Conservation (phyloP, 1,140 invertebrate species). For the Zaprionus inermis region DNA sequence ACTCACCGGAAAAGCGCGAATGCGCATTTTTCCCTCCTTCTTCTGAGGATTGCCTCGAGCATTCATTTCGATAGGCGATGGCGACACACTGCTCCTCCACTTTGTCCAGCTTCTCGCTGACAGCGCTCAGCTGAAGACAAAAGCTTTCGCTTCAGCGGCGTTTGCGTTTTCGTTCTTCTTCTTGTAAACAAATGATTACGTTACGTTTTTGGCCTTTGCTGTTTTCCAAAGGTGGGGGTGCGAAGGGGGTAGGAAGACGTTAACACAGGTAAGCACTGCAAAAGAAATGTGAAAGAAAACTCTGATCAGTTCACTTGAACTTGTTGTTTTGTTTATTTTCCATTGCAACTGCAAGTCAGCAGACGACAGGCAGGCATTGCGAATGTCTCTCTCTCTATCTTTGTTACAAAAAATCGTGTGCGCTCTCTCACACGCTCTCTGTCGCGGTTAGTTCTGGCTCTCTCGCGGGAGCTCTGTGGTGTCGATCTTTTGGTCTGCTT, state of each 20-base stretch:
- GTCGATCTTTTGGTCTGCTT: constrained; percentile 42
- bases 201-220: constrained; percentile 6
- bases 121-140: constrained; percentile 18
- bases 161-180: constrained; percentile 12
- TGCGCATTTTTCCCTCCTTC: constrained; percentile 98
- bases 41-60: constrained; percentile 86
- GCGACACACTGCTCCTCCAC: constrained; percentile 82
- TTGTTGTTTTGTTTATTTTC: constrained; percentile 32
- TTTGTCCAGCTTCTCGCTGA: constrained; percentile 50
- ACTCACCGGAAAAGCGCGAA: constrained; percentile 98
- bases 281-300: constrained; percentile 9
- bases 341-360: constrained; percentile 42
- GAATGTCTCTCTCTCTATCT: constrained; percentile 12
- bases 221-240: not conserved
- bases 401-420: constrained; percentile 11
- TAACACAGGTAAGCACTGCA: constrained; percentile 10
- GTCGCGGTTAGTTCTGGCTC: constrained; percentile 19
- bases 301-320: constrained; percentile 10
- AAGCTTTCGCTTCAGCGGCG: not conserved
- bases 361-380: constrained; percentile 6
- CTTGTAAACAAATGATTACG: constrained; percentile 48
- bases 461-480: not conserved
- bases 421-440: constrained; percentile 11
- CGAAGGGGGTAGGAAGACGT: not conserved
- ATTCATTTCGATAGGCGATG: constrained; percentile 77